A percentile compares a stretch with the other conserved stretches of the same genome.
Conservation (phyloP, 2,797 vertebrate genomes). For the Chaunax sp. region DNA sequence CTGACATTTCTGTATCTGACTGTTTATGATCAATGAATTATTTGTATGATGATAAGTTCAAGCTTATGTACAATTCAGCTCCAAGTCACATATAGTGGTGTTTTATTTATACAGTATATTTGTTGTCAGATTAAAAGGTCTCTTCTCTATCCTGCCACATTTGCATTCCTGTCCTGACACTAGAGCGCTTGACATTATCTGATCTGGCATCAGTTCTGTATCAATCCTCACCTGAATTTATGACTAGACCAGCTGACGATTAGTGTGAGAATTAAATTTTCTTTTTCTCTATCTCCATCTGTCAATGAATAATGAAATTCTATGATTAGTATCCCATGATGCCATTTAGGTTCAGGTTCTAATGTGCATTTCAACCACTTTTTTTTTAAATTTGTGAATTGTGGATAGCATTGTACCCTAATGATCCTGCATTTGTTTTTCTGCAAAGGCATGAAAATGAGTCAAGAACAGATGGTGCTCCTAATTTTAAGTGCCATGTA, state of each 20-base stretch:
- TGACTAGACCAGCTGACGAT: too few species aligned
- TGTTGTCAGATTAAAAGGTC: too few species aligned
- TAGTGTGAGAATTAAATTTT: too few species aligned
- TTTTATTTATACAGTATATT: too few species aligned
- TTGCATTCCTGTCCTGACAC: not conserved
- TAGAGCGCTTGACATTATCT: not conserved
- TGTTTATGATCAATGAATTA: constrained; percentile 23
- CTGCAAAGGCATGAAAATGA: constrained; percentile 3
- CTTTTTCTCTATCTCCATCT: not conserved
- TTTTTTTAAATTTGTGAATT: not conserved
- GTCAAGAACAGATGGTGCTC: not conserved
- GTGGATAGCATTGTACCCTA: not conserved
- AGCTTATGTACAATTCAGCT: not conserved
- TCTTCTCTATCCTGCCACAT: not conserved
- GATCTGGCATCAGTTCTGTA: too few species aligned
- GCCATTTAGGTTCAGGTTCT: not conserved
- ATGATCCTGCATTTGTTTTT: constrained; percentile 5
- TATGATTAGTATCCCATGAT: too few species aligned
- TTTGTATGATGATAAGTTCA: not conserved
- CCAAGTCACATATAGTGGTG: too few species aligned
- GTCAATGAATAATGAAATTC: constrained; percentile 12
- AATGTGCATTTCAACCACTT: not conserved
- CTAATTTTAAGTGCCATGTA: constrained; percentile 16
- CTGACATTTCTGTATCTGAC: constrained; percentile 16
- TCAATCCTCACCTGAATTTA: too few species aligned